Conservation (phyloP, 2,888 invertebrate genomes). For the Eristalis pertinax region DNA sequence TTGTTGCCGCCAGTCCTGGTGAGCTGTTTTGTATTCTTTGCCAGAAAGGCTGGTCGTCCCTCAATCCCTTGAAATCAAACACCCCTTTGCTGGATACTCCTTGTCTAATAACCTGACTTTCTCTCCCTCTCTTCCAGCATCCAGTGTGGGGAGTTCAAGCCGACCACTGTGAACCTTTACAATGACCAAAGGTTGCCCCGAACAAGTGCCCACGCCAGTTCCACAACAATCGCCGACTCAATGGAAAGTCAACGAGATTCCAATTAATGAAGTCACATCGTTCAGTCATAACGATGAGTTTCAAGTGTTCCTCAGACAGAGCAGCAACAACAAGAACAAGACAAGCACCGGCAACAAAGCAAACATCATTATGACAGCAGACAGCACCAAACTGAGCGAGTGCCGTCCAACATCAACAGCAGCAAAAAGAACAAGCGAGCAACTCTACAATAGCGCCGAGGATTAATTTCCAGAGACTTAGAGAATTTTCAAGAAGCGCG, state of each 20-base stretch:
- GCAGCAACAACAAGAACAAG: constrained; percentile 21
- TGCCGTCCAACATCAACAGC: constrained; percentile 37
- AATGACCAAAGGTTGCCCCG: constrained; percentile 58
- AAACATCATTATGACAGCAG: constrained; percentile 58
- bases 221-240: constrained; percentile 45
- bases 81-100: no score
- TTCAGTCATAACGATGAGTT: constrained; percentile 63
- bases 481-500: constrained; percentile 18
- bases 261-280: constrained; percentile 67
- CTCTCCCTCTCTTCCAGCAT: constrained; percentile 23
- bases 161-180: constrained; percentile 37
- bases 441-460: constrained; percentile 53
- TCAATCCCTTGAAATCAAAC: not conserved
- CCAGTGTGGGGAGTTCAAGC: not conserved
- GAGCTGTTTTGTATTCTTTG: not conserved
- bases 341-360: constrained; percentile 38
- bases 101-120: not conserved
- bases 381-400: constrained; percentile 49
- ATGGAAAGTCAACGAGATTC: constrained; percentile 67
- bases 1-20: not conserved
- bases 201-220: constrained; percentile 50
- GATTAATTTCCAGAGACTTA: constrained; percentile 46
- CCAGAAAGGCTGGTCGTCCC: no score
- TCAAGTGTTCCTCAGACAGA: constrained; percentile 57
- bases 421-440: constrained; percentile 14